Evolutionary conservation across 1,140 invertebrate species (phyloP), one percentile per base, ranked within the genome.

Genomic region (Gonatopus flavifemur): DNA sequence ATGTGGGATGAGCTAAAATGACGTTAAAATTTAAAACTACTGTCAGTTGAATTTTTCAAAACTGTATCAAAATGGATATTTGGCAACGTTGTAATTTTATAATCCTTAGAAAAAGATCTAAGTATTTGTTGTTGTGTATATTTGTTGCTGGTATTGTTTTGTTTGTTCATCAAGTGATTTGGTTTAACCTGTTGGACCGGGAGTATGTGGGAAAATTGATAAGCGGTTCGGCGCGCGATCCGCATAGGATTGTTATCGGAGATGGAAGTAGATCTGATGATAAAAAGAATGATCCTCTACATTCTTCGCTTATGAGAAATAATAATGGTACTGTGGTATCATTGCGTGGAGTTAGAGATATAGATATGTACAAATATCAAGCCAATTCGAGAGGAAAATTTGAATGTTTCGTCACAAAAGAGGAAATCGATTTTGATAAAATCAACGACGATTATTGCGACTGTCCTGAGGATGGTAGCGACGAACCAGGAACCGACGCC

Each of bases 401-500:
- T 51, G 46, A 51, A 13, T 82, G 81, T 58, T 65, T 81, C 10
- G 21, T 54, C 15, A 72, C 71, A 13, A 65, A 61, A n/a, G 59
- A 68, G 43, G 55, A 74, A 42, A 73, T 81, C 30, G 56, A 74
- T 15, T 88, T 84, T 77, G 73, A 84, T 7, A 84, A 84, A 70
- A 80, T 97, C 3, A 98, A 98, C 70, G 94, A 98, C 79, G 87
- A 98, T 74, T 98, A 91, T 67, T 98, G 94, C 80, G 94, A 98
- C 75, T 98, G 94, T 79, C 66, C 75, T 20, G 64, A 70, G 13
- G 90, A 92, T 77, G 91, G 91, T 16, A 88, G 86, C 51, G 94
- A 97, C 76, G 94, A 97, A 74, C 93, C 93, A 20, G 85, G 92
- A 46, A 97, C 94, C 5, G 86, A 86, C 67, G 94, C 95, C 15